Conservation (phyloP, 2,797 vertebrate species). For the Urosaurus nigricauda region DNA sequence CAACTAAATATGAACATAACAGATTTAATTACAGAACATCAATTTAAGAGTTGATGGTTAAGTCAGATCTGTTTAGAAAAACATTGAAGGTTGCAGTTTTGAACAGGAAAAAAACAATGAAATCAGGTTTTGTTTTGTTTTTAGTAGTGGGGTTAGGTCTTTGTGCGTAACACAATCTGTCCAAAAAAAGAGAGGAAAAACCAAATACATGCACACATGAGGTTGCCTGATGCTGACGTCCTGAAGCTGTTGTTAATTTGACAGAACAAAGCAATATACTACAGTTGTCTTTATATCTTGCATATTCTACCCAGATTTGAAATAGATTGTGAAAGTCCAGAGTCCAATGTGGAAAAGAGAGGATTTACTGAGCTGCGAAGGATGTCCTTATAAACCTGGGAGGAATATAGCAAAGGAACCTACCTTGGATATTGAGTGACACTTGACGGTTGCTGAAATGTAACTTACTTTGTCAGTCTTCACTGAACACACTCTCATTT, state of each 20-base stretch:
- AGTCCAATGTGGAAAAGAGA: constrained; percentile 6
- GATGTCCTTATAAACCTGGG: constrained; percentile 46
- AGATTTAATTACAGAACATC: background rate
- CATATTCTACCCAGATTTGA: constrained; percentile 46
- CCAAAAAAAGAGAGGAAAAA: background rate
- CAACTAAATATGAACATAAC: background rate
- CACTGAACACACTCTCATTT: constrained; percentile 64
- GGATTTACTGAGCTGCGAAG: constrained; percentile 41
- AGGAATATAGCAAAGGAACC: constrained; percentile 44
- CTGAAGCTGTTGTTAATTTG: constrained; percentile 49
- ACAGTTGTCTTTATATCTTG: constrained; percentile 24
- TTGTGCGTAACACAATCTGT: background rate
- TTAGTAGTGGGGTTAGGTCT: background rate
- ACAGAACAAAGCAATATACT: constrained; percentile 55
- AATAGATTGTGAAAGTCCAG: constrained; percentile 64
- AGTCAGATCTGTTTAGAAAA: background rate
- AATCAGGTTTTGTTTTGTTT: background rate
- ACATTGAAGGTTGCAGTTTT: background rate
- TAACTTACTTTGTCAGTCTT: constrained; percentile 73
- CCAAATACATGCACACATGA: background rate
- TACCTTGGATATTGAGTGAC: constrained; percentile 57
- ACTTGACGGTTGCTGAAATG: constrained; percentile 49
- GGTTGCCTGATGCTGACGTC: constrained; percentile 28
- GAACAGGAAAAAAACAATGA: background rate
- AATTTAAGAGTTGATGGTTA: background rate